Conservation (phyloP, 2,113 vertebrate genomes). For the Cisticola juncidis region DNA sequence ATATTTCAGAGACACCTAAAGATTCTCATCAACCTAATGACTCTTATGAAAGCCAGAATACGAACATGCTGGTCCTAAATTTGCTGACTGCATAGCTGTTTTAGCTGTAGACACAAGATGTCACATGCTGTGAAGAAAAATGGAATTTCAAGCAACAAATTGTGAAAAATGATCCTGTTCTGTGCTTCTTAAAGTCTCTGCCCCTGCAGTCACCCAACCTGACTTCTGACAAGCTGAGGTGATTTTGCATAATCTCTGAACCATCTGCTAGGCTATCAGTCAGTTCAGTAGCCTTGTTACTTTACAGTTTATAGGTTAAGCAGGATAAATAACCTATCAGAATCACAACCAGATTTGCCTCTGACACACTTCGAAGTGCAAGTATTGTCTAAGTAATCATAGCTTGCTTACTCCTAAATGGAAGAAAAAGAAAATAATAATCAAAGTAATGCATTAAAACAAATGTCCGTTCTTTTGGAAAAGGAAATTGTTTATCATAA, state of each 20-base stretch:
- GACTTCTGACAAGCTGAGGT: neutral
- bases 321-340: slow-evolving; percentile 15
- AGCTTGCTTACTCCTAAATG: neutral
- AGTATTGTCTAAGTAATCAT: neutral
- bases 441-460: neutral
- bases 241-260: neutral
- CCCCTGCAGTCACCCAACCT: neutral
- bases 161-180: neutral
- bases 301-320: slow-evolving; percentile 16
- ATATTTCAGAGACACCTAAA: neutral
- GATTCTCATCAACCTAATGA: neutral
- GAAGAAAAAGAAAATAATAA: neutral
- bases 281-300: neutral
- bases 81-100: neutral
- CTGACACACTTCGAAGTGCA: neutral
- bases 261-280: neutral
- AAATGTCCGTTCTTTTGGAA: neutral
- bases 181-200: neutral
- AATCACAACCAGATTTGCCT: neutral
- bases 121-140: neutral
- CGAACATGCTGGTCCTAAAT: neutral
- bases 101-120: neutral
- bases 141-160: slow-evolving; percentile 9
- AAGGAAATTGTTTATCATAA: neutral
- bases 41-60: neutral